Percentiles rank a stretch among this genome's conserved stretches.
Evolutionary conservation across 2,113 vertebrate genomes (phyloP).

Genomic region (Tautogolabrus adspersus): DNA sequence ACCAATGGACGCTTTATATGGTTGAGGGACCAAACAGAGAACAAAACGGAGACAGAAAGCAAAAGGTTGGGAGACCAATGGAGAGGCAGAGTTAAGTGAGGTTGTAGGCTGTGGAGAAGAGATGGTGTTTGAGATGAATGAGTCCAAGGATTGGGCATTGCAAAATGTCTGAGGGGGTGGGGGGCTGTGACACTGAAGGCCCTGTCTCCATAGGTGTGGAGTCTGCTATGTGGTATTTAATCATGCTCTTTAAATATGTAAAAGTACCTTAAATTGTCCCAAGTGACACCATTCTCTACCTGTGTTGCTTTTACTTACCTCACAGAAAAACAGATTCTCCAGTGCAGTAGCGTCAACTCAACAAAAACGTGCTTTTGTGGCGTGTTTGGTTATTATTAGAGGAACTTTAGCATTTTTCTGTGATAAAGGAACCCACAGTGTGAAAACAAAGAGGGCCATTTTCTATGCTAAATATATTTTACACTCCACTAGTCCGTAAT

Average conservation of each 20-base stretch:
- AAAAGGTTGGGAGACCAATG: no score
- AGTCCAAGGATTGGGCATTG: no score
- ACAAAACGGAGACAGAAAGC: no score
- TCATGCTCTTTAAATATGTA: neutral
- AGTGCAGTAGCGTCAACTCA: neutral
- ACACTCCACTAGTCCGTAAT: conserved; percentile 29
- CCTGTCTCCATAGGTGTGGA: no score
- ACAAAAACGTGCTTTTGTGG: neutral
- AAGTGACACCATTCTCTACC: neutral
- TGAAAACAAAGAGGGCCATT: conserved; percentile 28
- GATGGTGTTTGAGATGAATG: no score
- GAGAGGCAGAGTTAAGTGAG: no score
- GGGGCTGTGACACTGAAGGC: no score
- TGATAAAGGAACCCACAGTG: conserved; percentile 14
- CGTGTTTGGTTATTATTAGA: conserved; percentile 9
- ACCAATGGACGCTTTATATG: no score
- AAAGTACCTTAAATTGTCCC: neutral
- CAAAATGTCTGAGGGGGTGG: no score
- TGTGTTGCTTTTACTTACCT: conserved; percentile 9
- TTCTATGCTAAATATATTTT: conserved; percentile 38
- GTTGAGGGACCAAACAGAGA: no score
- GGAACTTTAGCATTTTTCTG: conserved; percentile 9
- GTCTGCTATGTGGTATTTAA: neutral
- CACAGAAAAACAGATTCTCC: conserved; percentile 3
- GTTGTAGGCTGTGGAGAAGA: no score